Percentiles rank a stretch among this genome's conserved stretches.
Conservation (phyloP, 1,140 invertebrate genomes). For the Vollenhovia emeryi region DNA sequence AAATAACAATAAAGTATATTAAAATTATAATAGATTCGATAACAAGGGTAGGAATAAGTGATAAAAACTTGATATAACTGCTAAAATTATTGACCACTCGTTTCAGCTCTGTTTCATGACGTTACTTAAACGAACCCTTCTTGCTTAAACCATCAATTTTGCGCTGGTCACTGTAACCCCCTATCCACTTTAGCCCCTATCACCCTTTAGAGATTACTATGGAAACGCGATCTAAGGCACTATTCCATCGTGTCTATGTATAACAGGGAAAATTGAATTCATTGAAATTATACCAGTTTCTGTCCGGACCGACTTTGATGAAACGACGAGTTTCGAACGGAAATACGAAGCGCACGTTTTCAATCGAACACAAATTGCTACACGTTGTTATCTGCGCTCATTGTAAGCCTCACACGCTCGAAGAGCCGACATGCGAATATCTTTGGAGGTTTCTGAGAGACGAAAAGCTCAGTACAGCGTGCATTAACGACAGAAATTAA, state of each 20-base stretch:
- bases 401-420: not conserved
- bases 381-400: not conserved
- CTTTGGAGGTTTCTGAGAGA: not conserved
- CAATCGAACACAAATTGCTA: slow-evolving; percentile 10
- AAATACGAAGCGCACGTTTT: slow-evolving; percentile 33
- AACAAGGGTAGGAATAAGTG: not conserved
- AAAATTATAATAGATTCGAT: not conserved
- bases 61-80: not conserved
- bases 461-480: not conserved
- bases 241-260: slow-evolving; percentile 11
- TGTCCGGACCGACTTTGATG: not conserved
- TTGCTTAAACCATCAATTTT: not conserved
- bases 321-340: slow-evolving; percentile 11
- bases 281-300: slow-evolving; percentile 44
- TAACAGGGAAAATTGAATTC: slow-evolving; percentile 33
- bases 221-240: slow-evolving; percentile 23
- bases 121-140: not conserved
- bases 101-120: not conserved
- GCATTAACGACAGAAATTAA: slow-evolving; percentile 32
- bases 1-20: slow-evolving; percentile 13
- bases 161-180: not conserved
- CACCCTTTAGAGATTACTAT: slow-evolving; percentile 36
- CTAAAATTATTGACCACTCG: not conserved
- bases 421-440: not conserved
- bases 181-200: slow-evolving; percentile 28